Evolutionary conservation across 1,140 invertebrate species (phyloP), one percentile per base, ranked within the genome.

Genomic region (Platorchestia sp.): DNA sequence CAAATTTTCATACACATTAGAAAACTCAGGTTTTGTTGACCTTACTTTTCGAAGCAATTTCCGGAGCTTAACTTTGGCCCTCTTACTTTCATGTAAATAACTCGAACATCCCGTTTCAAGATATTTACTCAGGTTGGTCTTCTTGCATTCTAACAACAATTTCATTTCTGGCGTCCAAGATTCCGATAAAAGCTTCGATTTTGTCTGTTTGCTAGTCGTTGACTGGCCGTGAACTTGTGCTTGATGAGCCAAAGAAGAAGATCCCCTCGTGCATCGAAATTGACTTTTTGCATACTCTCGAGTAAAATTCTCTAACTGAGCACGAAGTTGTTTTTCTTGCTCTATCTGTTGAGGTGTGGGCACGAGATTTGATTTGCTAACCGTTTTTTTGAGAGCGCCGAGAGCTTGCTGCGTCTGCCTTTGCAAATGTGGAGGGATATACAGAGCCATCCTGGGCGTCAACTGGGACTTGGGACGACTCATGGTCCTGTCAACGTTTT

Each of bases 391-490:
- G 45, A 44, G 43, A 47, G 91, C 45, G 22, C 40, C 40, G 36
- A 93, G 36, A 5, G 91, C 41, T 14, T 44, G 91, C 45, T 93
- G 91, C 3, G 91, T 47, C 40, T 93, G 91, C 47, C 44, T 93
- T 36, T 93, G 91, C 91, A 93, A 40, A 47, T 93, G 91, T 45
- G 91, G 91, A 36, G 91, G 91, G 45, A 93, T 93, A 41, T 93
- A 93, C 91, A 93, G 44, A 5, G 91, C 91, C 91, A 93, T 93
- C 91, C 91, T 93, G 41, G 91, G 91, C 6, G 91, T 93, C 44
- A 93, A 45, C 36, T 93, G 91, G 7, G 91, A 93, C 91, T 47
- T 45, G 6, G 44, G 41, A 40, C 91, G 91, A 40, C 91, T 36
- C 91, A 93, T 93, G 41, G 87, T 42, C 0, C 40, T 40, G 40